Base-by-base conservation (phyloP, 2,113 vertebrate species). In the Hippoglossus stenolepis region DNA sequence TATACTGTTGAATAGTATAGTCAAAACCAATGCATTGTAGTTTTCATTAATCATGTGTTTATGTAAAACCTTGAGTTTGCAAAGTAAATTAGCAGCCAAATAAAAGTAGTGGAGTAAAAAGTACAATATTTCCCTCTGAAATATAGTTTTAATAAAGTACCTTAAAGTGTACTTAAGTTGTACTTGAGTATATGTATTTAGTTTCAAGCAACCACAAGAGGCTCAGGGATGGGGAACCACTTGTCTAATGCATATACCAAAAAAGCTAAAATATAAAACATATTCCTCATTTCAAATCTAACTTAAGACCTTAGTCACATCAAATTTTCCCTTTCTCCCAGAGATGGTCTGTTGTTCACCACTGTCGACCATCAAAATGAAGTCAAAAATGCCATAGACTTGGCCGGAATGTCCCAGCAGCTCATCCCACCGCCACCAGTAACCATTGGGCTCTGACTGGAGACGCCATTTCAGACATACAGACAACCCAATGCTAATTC, bases 341-440 rank as follows among this genome's bases (percentile, higher is more conserved):
- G 20, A 21, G 13, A 8, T 18, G 47, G 15, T 51, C 47, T 53
- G 17, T 28, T 45, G 60, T 47, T 66, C 64, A 28, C 64, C n/a
- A 63, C 47, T 51, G 47, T 51, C 47, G 47, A 51, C 47, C 47
- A 18, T 65, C 60, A 31, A 23, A 31, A 68, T 75, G 40, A 64
- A 63, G 10, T 53, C 11, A 76, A 65, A 79, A 73, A 49, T 65
- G 24, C 24, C 73, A 28, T 26, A 38, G 62, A 57, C 67, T 72
- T 68, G 40, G 28, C 67, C 64, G 76, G 69, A 83, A 85, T 75
- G 76, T 69, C 77, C 60, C 73, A 65, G 64, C 70, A 57, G 65
- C 65, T 62, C 65, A 61, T 83, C 79, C 51, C 76, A 9, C 18
- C 18, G 3, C 71, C 77, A 77, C 72, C 51, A 86, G 70, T 61